Base-by-base conservation (phyloP, 2,797 vertebrate species). In the Coracias cyanogaster region DNA sequence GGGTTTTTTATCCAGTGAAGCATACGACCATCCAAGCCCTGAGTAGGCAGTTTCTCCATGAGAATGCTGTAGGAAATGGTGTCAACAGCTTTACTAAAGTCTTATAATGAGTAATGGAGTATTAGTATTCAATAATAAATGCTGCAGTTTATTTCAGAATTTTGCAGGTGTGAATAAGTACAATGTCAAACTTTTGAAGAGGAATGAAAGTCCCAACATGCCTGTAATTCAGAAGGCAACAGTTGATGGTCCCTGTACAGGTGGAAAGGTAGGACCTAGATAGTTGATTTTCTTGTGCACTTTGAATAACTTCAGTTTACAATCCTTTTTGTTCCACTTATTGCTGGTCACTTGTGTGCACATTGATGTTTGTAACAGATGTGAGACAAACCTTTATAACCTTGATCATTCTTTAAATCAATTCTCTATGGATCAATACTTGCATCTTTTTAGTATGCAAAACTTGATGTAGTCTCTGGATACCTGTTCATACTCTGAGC, bases 181-280 rank as follows among this genome's bases (percentile, higher is more conserved):
- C 91, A 98, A 93, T 89, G 98, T 99, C 97, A 98, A 99, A 80
- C 98, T 99, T 67, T 48, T 99, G 96, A 99, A 99, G 97, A 99
- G 99, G 97, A 99, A 98, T 90, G 99, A 99, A 96, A 98, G 98
- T n/a, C 69, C 96, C 65, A 98, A 91, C 94, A 77, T 86, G n/a
- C 82, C 95, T 95, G 93, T 95, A 89, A 70, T 82, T 64, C 97
- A 96, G 70, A 98, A 97, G 70, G 33, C 95, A 97, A 78, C 87
- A 74, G 70, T 72, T 93, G 95, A 94, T 95, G 82, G 93, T 85
- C 77, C 90, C 60, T 91, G 71, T 90, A n/a, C 93, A 88, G 18
- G 82, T 81, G 94, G 76, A 92, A 98, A 98, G 98, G 97, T 98
- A 97, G 91, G 76, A 91, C 39, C 57, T 48, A 33, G 20, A 39